phyloP scores from a whole-genome alignment of 1,140 invertebrate species.

The Trialeurodes vaporariorum region DNA sequence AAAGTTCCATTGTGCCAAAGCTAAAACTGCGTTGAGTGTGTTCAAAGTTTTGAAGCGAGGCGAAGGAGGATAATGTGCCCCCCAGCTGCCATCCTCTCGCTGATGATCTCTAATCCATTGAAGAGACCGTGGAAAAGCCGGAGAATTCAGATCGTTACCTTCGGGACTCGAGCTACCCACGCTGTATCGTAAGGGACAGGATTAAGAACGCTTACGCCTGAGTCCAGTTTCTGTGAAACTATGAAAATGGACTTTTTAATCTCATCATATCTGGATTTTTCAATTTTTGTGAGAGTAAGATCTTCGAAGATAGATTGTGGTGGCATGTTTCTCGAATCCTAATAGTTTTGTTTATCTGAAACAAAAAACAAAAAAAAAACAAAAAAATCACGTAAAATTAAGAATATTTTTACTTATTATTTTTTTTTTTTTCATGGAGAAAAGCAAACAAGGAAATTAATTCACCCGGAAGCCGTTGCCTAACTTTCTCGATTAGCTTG shows the following conservation, averaged over 20 bases:
- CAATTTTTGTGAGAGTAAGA: too few species aligned
- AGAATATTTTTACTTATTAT: too few species aligned
- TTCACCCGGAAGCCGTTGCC: too few species aligned
- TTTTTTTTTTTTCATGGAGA: too few species aligned
- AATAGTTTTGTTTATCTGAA: too few species aligned
- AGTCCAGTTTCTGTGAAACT: not conserved
- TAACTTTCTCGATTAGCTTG: too few species aligned
- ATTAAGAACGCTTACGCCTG: not conserved
- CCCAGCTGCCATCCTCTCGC: not conserved
- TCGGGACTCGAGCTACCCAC: not conserved
- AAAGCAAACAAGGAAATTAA: too few species aligned
- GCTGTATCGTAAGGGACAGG: not conserved
- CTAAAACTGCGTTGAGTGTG: not conserved
- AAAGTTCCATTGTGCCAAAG: not conserved
- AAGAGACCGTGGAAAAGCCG: not conserved
- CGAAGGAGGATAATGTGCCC: not conserved
- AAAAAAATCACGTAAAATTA: too few species aligned
- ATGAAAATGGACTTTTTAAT: not conserved
- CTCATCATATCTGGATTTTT: not conserved
- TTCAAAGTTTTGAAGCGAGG: not conserved
- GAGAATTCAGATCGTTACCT: not conserved
- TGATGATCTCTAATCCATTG: not conserved
- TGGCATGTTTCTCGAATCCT: too few species aligned
- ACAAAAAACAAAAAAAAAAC: too few species aligned
- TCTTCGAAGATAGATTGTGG: too few species aligned